Conservation (phyloP, 2,113 vertebrate genomes). For the Xyliphius kryptos region DNA sequence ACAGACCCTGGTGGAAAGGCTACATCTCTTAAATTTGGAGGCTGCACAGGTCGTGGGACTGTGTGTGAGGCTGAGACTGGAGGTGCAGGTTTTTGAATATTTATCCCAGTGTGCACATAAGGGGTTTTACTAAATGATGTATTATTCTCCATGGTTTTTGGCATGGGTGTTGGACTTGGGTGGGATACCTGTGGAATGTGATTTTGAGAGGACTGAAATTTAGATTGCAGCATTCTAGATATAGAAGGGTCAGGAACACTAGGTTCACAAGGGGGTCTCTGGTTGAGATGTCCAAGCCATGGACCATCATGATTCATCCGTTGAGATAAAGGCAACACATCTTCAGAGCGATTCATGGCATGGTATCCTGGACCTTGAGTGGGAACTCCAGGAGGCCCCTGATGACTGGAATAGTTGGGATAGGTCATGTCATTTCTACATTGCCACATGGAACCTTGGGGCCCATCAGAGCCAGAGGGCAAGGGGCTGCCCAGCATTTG, state of each 20-base stretch:
- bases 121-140: conserved; percentile 93
- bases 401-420: conserved; percentile 80
- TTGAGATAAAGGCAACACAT: conserved; percentile 89
- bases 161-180: conserved; percentile 89
- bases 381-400: conserved; percentile 71
- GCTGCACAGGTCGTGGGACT: conserved; percentile 79
- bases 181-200: conserved; percentile 98
- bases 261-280: conserved; percentile 82
- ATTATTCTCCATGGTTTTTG: conserved; percentile 86
- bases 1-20: conserved; percentile 93
- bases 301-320: conserved; percentile 92
- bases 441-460: conserved; percentile 89
- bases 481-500: conserved; percentile 87
- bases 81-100: conserved; percentile 95
- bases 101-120: conserved; percentile 89
- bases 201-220: conserved; percentile 87
- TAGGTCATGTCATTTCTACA: conserved; percentile 89
- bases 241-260: conserved; percentile 78
- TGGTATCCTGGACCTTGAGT: conserved; percentile 83
- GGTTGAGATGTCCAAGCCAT: conserved; percentile 84
- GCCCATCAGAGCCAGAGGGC: conserved; percentile 79
- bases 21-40: conserved; percentile 86
- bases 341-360: conserved; percentile 88
- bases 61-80: conserved; percentile 91
- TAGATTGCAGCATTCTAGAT: conserved; percentile 83